Evolutionary conservation across 2,113 vertebrate genomes (phyloP).

Genomic region (Myiozetetes cayanensis): DNA sequence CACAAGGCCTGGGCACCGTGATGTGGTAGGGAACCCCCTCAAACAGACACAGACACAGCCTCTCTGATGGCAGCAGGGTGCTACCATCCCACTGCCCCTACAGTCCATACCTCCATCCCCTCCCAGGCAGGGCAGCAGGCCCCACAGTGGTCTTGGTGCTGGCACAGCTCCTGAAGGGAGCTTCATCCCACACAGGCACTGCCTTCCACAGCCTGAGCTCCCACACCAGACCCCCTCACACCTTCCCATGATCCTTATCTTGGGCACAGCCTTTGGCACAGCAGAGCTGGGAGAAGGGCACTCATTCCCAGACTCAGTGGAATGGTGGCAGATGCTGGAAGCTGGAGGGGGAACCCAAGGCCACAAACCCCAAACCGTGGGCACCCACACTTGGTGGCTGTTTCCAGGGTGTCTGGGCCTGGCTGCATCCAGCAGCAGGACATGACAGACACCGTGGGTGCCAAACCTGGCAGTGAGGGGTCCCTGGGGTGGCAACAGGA

Average conservation of each 20-base stretch:
- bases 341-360: fast-evolving
- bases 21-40: neutral
- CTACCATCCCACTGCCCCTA: neutral
- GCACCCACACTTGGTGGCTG: neutral
- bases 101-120: fast-evolving
- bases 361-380: neutral
- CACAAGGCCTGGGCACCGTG: neutral
- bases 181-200: neutral
- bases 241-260: neutral
- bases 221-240: no score
- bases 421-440: neutral
- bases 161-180: neutral
- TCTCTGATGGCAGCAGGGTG: neutral
- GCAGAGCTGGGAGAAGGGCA: neutral
- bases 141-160: fast-evolving
- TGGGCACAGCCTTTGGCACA: fast-evolving
- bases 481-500: neutral
- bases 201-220: neutral
- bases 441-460: neutral
- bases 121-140: neutral
- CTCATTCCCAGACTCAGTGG: fast-evolving
- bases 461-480: neutral
- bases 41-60: fast-evolving
- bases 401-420: neutral
- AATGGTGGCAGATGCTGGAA: neutral